Evolutionary conservation across 37 sponge, comb jelly and placozoan genomes (phyloP), one percentile per base, ranked within the genome.

Genomic region (Tethya wilhelma): DNA sequence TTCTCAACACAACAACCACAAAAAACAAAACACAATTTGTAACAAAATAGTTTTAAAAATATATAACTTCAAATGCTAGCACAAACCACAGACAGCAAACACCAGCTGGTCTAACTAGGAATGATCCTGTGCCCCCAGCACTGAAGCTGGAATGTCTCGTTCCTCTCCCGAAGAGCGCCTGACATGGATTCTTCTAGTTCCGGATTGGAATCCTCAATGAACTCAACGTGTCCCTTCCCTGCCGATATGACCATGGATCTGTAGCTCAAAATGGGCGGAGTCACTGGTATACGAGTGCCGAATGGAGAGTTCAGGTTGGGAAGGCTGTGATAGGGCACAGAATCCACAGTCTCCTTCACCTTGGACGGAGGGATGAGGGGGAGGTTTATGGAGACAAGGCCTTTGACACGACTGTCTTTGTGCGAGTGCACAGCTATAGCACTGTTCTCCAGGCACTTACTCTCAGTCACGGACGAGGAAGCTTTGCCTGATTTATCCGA

Each of bases 51-150:
- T n/a, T n/a, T n/a, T n/a, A n/a, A n/a, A n/a, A n/a, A n/a, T n/a
- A n/a, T n/a, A n/a, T n/a, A n/a, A n/a, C n/a, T n/a, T n/a, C n/a
- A n/a, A n/a, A n/a, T n/a, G n/a, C n/a, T n/a, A n/a, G n/a, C n/a
- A n/a, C n/a, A n/a, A n/a, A n/a, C n/a, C n/a, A n/a, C n/a, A n/a
- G n/a, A n/a, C n/a, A n/a, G n/a, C n/a, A n/a, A n/a, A n/a, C n/a
- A n/a, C n/a, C n/a, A n/a, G n/a, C n/a, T n/a, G n/a, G n/a, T n/a
- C n/a, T n/a, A n/a, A n/a, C n/a, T n/a, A n/a, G n/a, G n/a, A n/a
- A n/a, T n/a, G n/a, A n/a, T 66, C 30, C 49, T 75, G 56, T 80
- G 81, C 4, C 87, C 87, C 87, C 87, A 87, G 12, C 75, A 59
- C 20, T 81, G 53, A 11, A 87, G 69, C 44, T 87, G 87, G 36